A percentile compares a stretch with the other conserved stretches of the same genome.
phyloP scores from a whole-genome alignment of 2,888 invertebrate genomes.

The Eilema caniola region DNA sequence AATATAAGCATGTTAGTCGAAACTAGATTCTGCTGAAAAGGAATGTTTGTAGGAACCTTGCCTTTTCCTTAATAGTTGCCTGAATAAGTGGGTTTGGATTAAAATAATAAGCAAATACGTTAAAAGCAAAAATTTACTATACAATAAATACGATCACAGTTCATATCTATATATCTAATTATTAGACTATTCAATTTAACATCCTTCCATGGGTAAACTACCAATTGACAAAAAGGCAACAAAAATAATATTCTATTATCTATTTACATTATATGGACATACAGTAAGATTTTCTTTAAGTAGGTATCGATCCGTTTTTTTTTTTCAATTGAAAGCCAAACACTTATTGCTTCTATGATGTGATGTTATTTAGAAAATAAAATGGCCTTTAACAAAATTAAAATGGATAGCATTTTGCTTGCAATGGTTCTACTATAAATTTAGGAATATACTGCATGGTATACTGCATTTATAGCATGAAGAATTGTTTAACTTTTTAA shows the following conservation, averaged over 20 bases:
- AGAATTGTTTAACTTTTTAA: background rate
- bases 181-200: background rate
- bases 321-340: background rate
- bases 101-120: background rate
- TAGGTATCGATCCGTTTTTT: background rate
- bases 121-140: slow-evolving; percentile 9
- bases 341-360: background rate
- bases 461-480: background rate
- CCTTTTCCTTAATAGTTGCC: too few relatives aligned
- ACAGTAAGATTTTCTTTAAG: background rate
- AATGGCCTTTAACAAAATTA: too few relatives aligned
- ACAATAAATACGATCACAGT: slow-evolving; percentile 12
- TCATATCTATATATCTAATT: background rate
- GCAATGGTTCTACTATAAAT: background rate
- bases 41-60: too few relatives aligned
- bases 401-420: background rate
- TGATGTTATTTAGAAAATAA: background rate
- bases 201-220: background rate
- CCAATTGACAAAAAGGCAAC: background rate
- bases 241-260: slow-evolving; percentile 20
- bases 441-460: background rate
- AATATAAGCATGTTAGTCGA: too few relatives aligned
- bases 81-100: background rate
- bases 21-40: too few relatives aligned
- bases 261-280: background rate